A percentile compares a stretch with the other conserved stretches of the same genome.
phyloP scores from a whole-genome alignment of 2,113 vertebrate species.

The Columba janthina region DNA sequence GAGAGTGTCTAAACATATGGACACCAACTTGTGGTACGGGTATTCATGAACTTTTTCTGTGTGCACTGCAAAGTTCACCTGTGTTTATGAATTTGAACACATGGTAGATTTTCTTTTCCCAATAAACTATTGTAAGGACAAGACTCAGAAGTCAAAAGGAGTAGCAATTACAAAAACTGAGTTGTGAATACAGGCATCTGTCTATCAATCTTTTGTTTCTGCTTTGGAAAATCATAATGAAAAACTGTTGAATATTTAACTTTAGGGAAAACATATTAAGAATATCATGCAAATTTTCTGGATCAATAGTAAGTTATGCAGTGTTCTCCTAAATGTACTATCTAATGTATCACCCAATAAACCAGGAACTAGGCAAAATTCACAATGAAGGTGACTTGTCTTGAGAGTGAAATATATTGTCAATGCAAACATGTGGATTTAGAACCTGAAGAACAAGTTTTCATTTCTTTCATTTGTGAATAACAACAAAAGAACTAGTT shows the following conservation, averaged over 20 bases:
- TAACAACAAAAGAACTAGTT: constrained; percentile 57
- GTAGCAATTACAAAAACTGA: not conserved
- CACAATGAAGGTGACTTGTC: not conserved
- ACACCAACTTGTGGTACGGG: not conserved
- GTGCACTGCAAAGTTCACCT: not conserved
- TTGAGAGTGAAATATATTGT: not conserved
- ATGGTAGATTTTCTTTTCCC: not conserved
- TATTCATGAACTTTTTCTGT: not conserved
- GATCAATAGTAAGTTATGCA: not conserved
- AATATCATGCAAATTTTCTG: not conserved
- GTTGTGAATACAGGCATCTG: not conserved
- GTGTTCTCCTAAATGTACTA: not conserved
- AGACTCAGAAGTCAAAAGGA: not conserved
- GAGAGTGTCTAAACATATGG: not conserved
- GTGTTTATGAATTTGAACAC: not conserved
- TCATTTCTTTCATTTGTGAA: constrained; percentile 16
- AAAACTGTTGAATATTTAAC: not conserved
- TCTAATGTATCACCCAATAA: not conserved
- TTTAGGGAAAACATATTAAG: not conserved
- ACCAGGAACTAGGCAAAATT: not conserved
- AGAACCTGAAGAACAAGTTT: constrained; percentile 30
- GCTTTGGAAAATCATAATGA: not conserved
- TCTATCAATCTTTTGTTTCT: not conserved
- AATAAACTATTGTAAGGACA: not conserved
- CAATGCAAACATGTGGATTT: not conserved